These are phyloP conservation scores for Propithecus deckenii DNA, from an alignment of 2,797 vertebrate species.

Conservation along the genomic window DNA sequence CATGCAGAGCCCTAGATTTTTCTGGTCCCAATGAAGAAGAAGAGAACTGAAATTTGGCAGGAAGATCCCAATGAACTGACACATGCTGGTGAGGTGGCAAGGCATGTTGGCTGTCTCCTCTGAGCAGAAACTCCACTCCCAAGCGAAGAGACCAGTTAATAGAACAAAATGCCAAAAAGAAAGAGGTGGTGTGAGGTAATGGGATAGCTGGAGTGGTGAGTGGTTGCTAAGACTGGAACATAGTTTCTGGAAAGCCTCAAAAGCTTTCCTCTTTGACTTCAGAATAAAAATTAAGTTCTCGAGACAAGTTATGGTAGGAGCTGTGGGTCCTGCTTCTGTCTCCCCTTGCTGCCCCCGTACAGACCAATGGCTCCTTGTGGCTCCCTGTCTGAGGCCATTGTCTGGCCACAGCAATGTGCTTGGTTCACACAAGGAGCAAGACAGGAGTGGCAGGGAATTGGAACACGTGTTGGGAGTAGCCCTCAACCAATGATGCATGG, in stretches of 20 bases:
- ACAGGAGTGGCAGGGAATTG: not conserved
- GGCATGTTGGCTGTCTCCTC: not conserved
- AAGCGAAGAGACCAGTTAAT: not conserved
- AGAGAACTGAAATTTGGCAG: not conserved
- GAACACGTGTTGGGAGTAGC: too few species aligned
- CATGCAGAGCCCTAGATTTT: not conserved
- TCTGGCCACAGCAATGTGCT: not conserved
- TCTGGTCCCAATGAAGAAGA: not conserved
- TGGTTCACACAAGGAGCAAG: not conserved
- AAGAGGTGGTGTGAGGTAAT: not conserved
- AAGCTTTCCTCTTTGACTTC: not conserved
- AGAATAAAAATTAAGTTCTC: not conserved
- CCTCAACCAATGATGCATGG: accelerated
- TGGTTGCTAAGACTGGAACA: not conserved
- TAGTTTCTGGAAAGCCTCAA: not conserved
- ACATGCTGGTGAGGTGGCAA: not conserved
- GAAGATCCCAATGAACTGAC: not conserved
- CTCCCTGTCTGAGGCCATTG: not conserved
- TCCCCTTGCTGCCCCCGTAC: accelerated
- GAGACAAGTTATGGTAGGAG: not conserved
- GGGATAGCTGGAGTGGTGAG: not conserved
- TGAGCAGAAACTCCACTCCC: not conserved
- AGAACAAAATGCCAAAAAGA: not conserved
- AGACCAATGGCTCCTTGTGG: not conserved
- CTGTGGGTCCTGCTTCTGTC: not conserved